Base-by-base conservation (phyloP, 2,797 vertebrate genomes). In the Ceryle rudis region DNA sequence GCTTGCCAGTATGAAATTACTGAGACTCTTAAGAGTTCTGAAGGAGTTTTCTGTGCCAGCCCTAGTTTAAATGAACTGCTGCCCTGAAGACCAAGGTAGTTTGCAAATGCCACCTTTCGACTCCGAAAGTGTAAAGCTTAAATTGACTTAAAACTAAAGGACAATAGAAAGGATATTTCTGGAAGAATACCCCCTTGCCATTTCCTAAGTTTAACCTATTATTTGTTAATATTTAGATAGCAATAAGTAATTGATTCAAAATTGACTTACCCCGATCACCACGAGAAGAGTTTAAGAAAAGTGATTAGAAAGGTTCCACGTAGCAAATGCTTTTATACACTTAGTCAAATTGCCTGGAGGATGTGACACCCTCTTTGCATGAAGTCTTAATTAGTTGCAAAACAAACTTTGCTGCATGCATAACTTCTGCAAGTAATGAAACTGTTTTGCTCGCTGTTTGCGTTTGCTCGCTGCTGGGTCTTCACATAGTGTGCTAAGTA, bases 321-420 rank as follows among this genome's bases (percentile, higher is more conserved):
- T 89, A 67, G 91, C 91, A 84, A 93, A 96, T 54, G 94, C 95
- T 97, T 96, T 97, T 97, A 96, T 97, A 96, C 75, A 35, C 79
- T 73, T 78, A 81, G 89, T 72, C 71, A 41, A 55, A 94, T 69
- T 46, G 95, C 95, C 96, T 89, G 96, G 84, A 90, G 95, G 91
- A 97, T 92, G 96, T 94, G 94, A 95, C 96, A 97, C 89, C 95
- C 95, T 96, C 72, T 96, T 88, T 93, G 95, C 95, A 95, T 77
- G 84, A 74, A 78, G 74, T 96, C 92, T 91, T 97, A 96, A 97
- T 95, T 95, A 95, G 95, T 96, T 97, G 95, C 96, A 96, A 97
- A 97, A 97, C 95, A 95, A 87, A 95, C 92, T 89, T 91, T 91
- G 91, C 95, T 92, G 95, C 92, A 71, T 94, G 91, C 93, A 94